These are phyloP conservation scores for Diceros bicornis DNA, from an alignment of 2,797 vertebrate genomes.

Conservation along the genomic window DNA sequence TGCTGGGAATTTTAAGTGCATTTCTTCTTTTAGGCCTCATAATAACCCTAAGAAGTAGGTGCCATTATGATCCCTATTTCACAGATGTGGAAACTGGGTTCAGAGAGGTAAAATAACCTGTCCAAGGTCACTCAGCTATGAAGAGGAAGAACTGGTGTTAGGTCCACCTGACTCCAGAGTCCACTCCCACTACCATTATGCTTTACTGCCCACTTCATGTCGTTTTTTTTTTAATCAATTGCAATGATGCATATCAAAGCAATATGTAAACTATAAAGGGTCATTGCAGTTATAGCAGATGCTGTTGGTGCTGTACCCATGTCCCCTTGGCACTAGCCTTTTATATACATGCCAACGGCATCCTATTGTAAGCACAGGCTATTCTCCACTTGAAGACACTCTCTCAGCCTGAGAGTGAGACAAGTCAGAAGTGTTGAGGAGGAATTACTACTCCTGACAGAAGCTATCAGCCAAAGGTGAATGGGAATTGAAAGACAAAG, in stretches of 20 bases:
- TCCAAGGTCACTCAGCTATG: not conserved
- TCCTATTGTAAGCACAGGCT: not conserved
- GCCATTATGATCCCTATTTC: not conserved
- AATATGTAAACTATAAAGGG: not conserved
- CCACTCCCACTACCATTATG: not conserved
- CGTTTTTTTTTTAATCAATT: not conserved
- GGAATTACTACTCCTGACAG: not conserved
- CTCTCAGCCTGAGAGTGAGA: not conserved
- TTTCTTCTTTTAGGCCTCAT: not conserved
- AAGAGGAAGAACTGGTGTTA: not conserved
- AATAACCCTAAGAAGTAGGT: not conserved
- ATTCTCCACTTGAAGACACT: slow-evolving; percentile 17
- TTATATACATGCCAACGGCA: not conserved
- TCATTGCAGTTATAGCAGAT: not conserved
- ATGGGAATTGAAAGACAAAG: slow-evolving; percentile 3
- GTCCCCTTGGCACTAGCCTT: not conserved
- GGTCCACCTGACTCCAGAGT: not conserved
- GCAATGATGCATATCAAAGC: not conserved
- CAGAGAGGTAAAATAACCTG: slow-evolving; percentile 35
- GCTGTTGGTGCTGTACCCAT: not conserved
- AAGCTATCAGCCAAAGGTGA: not conserved
- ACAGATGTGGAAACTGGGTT: slow-evolving; percentile 37
- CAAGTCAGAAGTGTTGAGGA: not conserved
- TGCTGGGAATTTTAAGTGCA: not conserved
- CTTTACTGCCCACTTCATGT: not conserved